phyloP scores from a whole-genome alignment of 2,797 vertebrate genomes.

The Spinus olivaceus region DNA sequence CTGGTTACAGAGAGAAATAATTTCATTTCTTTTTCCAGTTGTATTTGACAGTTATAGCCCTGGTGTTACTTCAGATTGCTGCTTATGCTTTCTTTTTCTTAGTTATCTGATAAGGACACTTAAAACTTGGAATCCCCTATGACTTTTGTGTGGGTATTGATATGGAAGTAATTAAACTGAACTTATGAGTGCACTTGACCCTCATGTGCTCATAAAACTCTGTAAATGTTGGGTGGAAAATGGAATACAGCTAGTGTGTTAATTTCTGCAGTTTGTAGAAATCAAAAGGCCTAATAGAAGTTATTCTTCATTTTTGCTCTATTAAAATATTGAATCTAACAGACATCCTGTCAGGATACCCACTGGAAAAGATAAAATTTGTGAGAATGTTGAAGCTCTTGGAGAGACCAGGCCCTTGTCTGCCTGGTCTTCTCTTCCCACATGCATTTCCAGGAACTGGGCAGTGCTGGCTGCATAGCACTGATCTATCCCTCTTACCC shows the following conservation, averaged over 20 bases:
- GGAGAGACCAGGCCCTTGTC: background rate
- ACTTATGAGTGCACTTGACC: background rate
- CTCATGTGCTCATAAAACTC: background rate
- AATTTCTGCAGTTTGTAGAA: background rate
- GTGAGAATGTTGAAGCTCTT: background rate
- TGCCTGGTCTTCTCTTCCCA: background rate
- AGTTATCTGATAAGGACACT: background rate
- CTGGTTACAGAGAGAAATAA: background rate
- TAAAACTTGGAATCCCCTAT: background rate
- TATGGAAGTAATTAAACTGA: background rate
- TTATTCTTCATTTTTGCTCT: background rate
- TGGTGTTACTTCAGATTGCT: background rate
- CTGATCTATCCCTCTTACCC: background rate
- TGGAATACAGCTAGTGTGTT: background rate
- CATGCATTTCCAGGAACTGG: background rate
- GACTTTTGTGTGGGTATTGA: background rate
- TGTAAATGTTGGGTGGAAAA: background rate
- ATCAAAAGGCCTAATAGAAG: accelerated
- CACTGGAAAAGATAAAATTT: too few relatives aligned
- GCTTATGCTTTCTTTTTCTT: background rate
- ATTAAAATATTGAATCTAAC: background rate
- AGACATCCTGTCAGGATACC: background rate
- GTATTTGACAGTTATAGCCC: background rate
- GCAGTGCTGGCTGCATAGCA: background rate
- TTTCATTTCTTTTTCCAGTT: background rate